These are phyloP conservation scores for Petrolisthes cinctipes DNA, from an alignment of 2,888 invertebrate genomes.

Conservation along the genomic window DNA sequence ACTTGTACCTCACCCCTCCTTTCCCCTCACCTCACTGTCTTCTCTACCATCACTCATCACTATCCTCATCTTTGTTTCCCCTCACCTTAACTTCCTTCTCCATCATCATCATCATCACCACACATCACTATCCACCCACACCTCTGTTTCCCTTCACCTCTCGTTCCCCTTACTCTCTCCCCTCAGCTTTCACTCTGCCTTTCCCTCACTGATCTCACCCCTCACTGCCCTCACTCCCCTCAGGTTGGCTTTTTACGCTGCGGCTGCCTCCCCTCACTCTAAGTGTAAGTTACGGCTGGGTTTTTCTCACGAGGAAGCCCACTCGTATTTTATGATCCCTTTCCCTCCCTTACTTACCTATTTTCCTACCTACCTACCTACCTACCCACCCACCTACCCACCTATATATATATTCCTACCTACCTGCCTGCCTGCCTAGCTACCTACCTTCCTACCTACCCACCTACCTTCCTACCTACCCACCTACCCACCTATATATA, in stretches of 20 bases:
- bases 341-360: not conserved
- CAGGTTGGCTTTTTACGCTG: not conserved
- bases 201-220: not conserved
- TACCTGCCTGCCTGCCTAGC: no score
- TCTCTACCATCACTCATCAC: not conserved
- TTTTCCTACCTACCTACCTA: not conserved
- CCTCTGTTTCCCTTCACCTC: not conserved
- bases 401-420: no score
- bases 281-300: conserved; percentile 16
- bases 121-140: no score
- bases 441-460: no score
- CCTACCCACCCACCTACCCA: not conserved
- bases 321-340: not conserved
- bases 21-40: not conserved
- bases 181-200: not conserved
- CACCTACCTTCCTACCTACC: no score
- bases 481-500: no score
- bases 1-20: no score
- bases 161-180: not conserved
- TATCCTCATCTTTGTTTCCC: no score
- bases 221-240: conserved; percentile 3
- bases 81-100: not conserved
- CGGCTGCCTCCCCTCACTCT: conserved; percentile 3
- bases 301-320: not conserved
- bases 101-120: not conserved